These are phyloP conservation scores for Pelobates fuscus DNA, from an alignment of 2,113 vertebrate species.

Conservation along the genomic window DNA sequence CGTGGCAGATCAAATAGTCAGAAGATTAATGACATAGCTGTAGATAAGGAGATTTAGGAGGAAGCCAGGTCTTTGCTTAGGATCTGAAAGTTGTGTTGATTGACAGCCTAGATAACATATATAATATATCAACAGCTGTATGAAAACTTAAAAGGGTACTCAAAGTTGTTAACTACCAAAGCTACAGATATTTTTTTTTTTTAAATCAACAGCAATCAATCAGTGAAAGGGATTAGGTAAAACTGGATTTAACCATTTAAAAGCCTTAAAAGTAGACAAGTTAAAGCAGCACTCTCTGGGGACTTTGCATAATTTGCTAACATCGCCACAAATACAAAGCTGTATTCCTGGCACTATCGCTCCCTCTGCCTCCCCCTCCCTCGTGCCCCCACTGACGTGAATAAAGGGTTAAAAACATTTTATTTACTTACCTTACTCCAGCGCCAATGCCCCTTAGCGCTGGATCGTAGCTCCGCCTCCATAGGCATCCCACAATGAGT, in stretches of 20 bases:
- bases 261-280: background rate
- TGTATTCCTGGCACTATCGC: no score
- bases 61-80: slow-evolving; percentile 56
- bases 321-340: no score
- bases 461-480: no score
- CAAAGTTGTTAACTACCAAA: slow-evolving; percentile 2
- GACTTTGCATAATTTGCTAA: no score
- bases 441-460: no score
- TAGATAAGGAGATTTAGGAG: slow-evolving; percentile 62
- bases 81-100: slow-evolving; percentile 35
- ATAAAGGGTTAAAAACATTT: no score
- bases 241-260: background rate
- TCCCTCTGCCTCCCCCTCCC: no score
- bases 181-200: background rate
- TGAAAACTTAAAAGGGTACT: background rate
- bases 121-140: background rate
- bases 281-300: no score
- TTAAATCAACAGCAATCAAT: background rate
- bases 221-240: background rate
- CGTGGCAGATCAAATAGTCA: slow-evolving; percentile 56
- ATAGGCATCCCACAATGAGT: no score
- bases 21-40: slow-evolving; percentile 55
- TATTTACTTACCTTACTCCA: no score
- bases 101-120: slow-evolving; percentile 48
- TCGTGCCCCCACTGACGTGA: no score